These are phyloP conservation scores for Eristalis arbustorum DNA, from an alignment of 2,888 invertebrate genomes.

Conservation along the genomic window DNA sequence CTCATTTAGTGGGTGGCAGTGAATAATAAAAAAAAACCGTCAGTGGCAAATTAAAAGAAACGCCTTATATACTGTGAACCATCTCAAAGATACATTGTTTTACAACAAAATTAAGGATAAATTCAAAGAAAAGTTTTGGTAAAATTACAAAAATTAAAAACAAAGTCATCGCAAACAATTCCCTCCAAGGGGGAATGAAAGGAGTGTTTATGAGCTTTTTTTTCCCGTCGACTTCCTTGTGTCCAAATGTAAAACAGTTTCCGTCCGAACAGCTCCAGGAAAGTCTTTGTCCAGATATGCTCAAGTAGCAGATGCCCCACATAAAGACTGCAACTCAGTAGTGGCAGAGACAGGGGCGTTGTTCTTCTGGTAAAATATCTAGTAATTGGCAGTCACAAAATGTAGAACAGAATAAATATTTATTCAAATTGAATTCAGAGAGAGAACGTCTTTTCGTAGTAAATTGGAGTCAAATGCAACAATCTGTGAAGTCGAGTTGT, in stretches of 20 bases:
- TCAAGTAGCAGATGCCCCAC: conserved; percentile 45
- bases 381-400: conserved; percentile 31
- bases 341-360: neutral
- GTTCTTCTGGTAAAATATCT: neutral
- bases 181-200: neutral
- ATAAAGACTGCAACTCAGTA: neutral
- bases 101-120: neutral
- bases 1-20: neutral
- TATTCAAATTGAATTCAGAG: conserved; percentile 38
- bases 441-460: conserved; percentile 1
- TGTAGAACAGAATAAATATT: conserved; percentile 59
- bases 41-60: neutral
- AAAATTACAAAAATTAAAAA: neutral
- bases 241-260: neutral
- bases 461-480: too few species aligned
- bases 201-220: neutral
- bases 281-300: neutral
- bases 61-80: neutral
- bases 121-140: neutral
- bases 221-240: neutral
- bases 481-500: neutral
- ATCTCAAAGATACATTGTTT: neutral
- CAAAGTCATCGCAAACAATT: neutral
- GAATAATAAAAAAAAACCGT: neutral
- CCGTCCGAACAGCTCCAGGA: neutral